Percentiles rank a stretch among this genome's conserved stretches.
Evolutionary conservation across 2,888 invertebrate species (phyloP).

Genomic region (Reticulitermes lucifugus): DNA sequence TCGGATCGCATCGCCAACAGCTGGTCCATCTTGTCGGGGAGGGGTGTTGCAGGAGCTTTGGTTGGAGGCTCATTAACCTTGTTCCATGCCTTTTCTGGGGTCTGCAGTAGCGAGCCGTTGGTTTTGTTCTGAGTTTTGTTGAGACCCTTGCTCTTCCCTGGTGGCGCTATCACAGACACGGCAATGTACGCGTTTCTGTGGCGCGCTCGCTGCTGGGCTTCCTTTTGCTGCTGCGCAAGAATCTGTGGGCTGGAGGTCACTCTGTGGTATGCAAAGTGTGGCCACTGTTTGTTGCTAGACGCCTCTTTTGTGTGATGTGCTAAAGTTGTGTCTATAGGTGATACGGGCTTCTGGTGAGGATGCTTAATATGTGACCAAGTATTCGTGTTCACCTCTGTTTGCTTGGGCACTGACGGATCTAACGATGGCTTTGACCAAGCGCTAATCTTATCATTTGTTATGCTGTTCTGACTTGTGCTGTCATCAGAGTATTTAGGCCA

Average conservation of each 20-base stretch:
- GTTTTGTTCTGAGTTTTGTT: constrained; percentile 11
- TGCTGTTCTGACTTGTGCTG: background rate
- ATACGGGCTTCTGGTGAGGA: background rate
- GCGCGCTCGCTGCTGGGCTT: constrained; percentile 46
- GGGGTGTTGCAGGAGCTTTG: background rate
- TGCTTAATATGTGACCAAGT: background rate
- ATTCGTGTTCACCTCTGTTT: background rate
- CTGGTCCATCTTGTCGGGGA: constrained; percentile 48
- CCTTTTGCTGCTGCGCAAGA: constrained; percentile 41
- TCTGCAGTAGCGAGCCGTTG: background rate
- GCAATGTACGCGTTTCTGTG: constrained; percentile 51
- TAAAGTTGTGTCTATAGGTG: constrained; percentile 25
- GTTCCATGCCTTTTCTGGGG: background rate
- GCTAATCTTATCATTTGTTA: background rate
- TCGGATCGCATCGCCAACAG: constrained; percentile 37
- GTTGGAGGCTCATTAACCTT: background rate
- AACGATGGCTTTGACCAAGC: background rate
- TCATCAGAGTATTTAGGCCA: constrained; percentile 21
- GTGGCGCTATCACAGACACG: constrained; percentile 49
- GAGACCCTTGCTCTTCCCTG: constrained; percentile 35
- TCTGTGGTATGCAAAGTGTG: constrained; percentile 54
- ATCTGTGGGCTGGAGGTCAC: constrained; percentile 54
- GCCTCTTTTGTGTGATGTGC: constrained; percentile 15
- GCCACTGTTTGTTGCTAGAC: constrained; percentile 49
- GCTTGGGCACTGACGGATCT: background rate